Base-by-base conservation (phyloP, 2,797 vertebrate species). In the Odontamblyopus rebecca region DNA sequence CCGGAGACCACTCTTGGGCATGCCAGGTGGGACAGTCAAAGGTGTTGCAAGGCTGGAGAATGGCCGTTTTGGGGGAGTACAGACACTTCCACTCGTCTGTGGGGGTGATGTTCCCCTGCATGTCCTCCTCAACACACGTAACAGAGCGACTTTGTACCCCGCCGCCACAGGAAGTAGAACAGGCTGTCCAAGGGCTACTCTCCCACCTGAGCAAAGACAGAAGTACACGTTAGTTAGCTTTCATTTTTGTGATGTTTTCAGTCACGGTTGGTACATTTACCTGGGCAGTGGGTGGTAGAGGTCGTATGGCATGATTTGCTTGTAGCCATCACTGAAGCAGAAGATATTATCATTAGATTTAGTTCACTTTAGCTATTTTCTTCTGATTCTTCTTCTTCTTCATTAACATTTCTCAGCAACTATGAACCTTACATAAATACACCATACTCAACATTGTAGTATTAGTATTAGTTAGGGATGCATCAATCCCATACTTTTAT, bases 221-320 rank as follows among this genome's bases (percentile, higher is more conserved):
- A 16, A 66, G 29, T 18, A 27, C 13, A 48, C 6, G 13, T 6
- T 29, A 29, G 44, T 23, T 23, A 0, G 12, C 41, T 27, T 64
- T 23, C 29, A 44, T 27, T 41, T 16, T 65, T 3, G 67, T 3
- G n/a, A 19, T 68, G 2, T 54, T 0, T 29, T 26, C 26, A 13
- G 56, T 38, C 18, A 35, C n/a, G 53, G 67, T 1, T 57, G 18
- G n/a, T 5, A n/a, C 23, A 51, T 95, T 26, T 96, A 99, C 97
- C 97, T 94, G 85, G 98, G 98, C 89, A 99, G 94, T 27, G 98
- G 98, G 84, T 99, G 98, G 93, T 98, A 99, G 90, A 98, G 96
- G 94, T 99, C 98, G 90, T 98, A 99, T 2, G 97, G 97, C 96
- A 98, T 97, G 84, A 99, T 98, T 92, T 98, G 96, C 93, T 99